A percentile compares a stretch with the other conserved stretches of the same genome.
phyloP scores from a whole-genome alignment of 2,797 vertebrate genomes.

The Eulemur mongoz region DNA sequence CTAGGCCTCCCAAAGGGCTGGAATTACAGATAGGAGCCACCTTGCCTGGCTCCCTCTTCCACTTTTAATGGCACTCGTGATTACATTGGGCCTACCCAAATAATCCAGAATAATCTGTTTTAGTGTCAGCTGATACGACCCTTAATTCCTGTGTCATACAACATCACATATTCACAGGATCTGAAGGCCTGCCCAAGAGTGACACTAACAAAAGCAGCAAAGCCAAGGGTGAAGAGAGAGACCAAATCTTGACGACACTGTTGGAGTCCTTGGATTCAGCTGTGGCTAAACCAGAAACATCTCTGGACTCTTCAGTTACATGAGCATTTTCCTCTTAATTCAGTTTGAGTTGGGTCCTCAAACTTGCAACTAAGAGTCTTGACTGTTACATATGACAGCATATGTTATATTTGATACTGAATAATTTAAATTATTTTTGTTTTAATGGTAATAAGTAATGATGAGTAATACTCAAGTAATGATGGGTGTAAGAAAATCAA shows the following conservation, averaged over 20 bases:
- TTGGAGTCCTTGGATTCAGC: neutral
- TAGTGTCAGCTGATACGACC: neutral
- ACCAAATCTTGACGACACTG: neutral
- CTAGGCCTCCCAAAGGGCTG: neutral
- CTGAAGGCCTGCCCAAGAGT: neutral
- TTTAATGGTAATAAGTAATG: neutral
- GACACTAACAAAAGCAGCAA: neutral
- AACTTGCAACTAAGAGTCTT: neutral
- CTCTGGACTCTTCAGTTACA: neutral
- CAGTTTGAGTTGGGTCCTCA: neutral
- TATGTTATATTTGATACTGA: neutral
- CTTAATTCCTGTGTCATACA: neutral
- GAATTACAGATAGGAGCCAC: neutral
- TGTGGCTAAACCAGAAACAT: neutral
- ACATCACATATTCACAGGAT: neutral
- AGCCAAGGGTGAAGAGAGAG: neutral
- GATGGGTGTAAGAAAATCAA: neutral
- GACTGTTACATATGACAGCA: neutral
- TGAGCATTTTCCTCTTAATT: neutral
- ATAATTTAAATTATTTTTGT: neutral
- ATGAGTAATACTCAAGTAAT: neutral
- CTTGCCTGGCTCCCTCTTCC: neutral
- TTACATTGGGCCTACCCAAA: neutral
- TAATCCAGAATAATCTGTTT: neutral
- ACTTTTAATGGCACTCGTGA: neutral